phyloP scores from a whole-genome alignment of 2,797 vertebrate species.

The Okamejei kenojei region DNA sequence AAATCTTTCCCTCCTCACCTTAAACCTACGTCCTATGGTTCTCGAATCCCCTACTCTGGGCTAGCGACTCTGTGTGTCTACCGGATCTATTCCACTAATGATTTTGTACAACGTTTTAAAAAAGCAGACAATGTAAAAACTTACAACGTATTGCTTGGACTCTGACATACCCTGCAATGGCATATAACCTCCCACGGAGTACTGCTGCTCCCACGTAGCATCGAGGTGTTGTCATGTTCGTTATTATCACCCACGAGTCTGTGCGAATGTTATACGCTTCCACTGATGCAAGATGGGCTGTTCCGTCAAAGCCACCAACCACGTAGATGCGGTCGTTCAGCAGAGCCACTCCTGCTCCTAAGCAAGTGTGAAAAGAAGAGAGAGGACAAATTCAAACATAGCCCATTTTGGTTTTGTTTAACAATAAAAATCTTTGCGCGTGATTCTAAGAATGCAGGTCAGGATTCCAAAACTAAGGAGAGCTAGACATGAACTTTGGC shows the following conservation, averaged over 20 bases:
- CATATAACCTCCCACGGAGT: conserved; percentile 87
- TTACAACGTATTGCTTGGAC: background rate
- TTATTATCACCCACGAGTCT: conserved; percentile 91
- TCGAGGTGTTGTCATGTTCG: conserved; percentile 92
- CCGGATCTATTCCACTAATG: no score
- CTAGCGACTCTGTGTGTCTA: no score
- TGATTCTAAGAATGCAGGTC: background rate
- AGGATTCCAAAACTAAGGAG: background rate
- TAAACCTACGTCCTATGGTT: no score
- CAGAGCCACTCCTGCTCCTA: conserved; percentile 89
- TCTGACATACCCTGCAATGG: conserved; percentile 81
- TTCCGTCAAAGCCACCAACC: conserved; percentile 92
- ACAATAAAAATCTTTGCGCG: no score
- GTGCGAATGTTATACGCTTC: conserved; percentile 96
- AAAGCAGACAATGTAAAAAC: background rate
- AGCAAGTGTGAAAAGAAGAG: background rate
- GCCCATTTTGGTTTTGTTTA: background rate
- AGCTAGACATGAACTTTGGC: background rate
- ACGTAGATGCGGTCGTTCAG: conserved; percentile 97
- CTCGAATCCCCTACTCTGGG: no score
- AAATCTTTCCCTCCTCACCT: no score
- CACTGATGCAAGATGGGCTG: conserved; percentile 88
- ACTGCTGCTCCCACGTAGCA: conserved; percentile 95
- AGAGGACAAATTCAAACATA: background rate
- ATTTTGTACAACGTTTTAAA: background rate